phyloP scores from a whole-genome alignment of 2,113 vertebrate species.

The Phaethon lepturus region DNA sequence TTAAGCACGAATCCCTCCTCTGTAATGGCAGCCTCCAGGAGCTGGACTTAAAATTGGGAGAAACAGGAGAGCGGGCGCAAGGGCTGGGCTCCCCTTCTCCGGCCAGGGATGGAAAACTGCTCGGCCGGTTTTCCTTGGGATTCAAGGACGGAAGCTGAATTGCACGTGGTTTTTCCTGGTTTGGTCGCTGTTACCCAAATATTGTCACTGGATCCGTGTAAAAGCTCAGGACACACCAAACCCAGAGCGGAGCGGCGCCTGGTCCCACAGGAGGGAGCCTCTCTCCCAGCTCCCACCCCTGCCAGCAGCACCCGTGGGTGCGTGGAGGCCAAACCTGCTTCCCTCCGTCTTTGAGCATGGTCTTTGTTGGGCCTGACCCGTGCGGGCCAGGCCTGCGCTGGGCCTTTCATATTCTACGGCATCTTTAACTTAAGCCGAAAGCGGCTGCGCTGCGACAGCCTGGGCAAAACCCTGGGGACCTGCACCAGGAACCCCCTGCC shows the following conservation, averaged over 20 bases:
- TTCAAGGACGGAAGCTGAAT: not conserved
- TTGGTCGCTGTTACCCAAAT: not conserved
- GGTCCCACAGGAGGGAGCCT: not conserved
- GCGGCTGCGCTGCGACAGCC: accelerated
- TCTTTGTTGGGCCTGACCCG: not conserved
- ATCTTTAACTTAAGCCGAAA: not conserved
- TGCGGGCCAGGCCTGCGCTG: accelerated
- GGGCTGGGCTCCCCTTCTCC: not conserved
- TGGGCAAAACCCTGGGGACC: not conserved
- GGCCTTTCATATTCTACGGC: accelerated
- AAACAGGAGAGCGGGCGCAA: accelerated
- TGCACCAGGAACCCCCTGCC: accelerated
- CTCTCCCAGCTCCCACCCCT: not conserved
- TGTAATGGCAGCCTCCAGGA: not conserved
- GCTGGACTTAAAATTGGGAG: not conserved
- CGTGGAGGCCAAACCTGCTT: accelerated
- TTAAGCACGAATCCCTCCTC: not conserved
- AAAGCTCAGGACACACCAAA: not conserved
- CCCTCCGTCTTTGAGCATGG: accelerated
- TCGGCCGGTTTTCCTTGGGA: not conserved
- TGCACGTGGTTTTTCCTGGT: accelerated
- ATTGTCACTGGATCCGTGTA: not conserved
- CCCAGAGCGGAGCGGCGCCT: not conserved
- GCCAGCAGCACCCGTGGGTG: not conserved
- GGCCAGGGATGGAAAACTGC: not conserved